These are phyloP conservation scores for Pseudoatta argentina DNA, from an alignment of 1,140 invertebrate genomes.

Conservation along the genomic window DNA sequence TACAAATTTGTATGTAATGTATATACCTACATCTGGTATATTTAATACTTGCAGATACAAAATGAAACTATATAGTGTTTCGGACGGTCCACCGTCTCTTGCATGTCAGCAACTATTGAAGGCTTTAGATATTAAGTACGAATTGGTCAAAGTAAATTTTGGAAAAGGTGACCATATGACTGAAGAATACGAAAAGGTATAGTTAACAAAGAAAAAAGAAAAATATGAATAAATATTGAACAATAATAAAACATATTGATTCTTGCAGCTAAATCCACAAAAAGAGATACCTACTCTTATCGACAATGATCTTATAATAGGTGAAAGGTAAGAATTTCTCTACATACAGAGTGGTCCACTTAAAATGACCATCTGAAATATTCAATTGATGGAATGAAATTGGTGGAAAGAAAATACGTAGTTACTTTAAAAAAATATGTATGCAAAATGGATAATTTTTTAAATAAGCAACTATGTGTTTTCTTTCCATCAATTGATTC, in stretches of 20 bases:
- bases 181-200: constrained; percentile 89
- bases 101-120: constrained; percentile 90
- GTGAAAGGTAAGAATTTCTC: constrained; percentile 88
- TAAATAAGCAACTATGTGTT: no score
- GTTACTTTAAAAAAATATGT: no score
- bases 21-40: not conserved
- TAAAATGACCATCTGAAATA: no score
- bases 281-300: constrained; percentile 92
- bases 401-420: no score
- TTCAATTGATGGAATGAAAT: no score
- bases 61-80: constrained; percentile 90
- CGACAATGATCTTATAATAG: constrained; percentile 90
- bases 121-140: constrained; percentile 88
- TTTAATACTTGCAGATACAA: not conserved
- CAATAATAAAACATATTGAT: constrained; percentile 24
- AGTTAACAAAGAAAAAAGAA: constrained; percentile 7
- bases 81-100: constrained; percentile 91
- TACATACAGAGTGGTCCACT: no score
- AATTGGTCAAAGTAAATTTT: constrained; percentile 90
- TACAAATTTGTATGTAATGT: not conserved
- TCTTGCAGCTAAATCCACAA: constrained; percentile 91
- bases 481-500: no score
- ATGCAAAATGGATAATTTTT: no score
- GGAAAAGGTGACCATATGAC: constrained; percentile 90
- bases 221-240: constrained; percentile 24